These are phyloP conservation scores for Lucilia sericata DNA, from an alignment of 1,140 invertebrate species.

Conservation along the genomic window DNA sequence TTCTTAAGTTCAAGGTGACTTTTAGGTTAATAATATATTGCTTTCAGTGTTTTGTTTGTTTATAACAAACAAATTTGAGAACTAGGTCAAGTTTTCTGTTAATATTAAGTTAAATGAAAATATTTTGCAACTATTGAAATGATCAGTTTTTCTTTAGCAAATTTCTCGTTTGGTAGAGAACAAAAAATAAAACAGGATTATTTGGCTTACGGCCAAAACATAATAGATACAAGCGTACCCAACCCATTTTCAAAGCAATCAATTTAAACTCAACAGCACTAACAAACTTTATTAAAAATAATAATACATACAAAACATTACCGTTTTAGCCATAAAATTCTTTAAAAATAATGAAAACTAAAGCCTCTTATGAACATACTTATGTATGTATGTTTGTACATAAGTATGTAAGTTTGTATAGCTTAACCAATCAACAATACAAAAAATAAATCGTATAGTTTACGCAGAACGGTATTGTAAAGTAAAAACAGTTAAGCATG, in stretches of 20 bases:
- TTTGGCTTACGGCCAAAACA: not conserved
- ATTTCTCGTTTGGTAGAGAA: not conserved
- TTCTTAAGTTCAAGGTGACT: not conserved
- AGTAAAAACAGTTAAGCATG: slow-evolving; percentile 41
- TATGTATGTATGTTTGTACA: no score
- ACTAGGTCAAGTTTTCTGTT: not conserved
- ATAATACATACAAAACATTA: not conserved
- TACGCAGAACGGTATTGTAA: slow-evolving; percentile 38
- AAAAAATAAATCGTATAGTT: slow-evolving; percentile 10
- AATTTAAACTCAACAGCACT: not conserved
- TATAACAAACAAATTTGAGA: not conserved
- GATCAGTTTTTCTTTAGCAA: not conserved
- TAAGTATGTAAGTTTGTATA: no score
- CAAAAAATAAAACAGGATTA: not conserved
- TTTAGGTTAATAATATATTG: not conserved
- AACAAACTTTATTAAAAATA: not conserved
- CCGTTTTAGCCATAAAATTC: not conserved
- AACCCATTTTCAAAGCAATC: not conserved
- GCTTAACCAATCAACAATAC: not conserved
- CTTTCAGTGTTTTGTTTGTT: no score
- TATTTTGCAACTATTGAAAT: not conserved
- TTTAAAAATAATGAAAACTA: not conserved
- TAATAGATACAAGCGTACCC: not conserved
- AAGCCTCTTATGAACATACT: not conserved
- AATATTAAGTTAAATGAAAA: not conserved